phyloP scores from a whole-genome alignment of 2,797 vertebrate species.

The Anguilla anguilla region DNA sequence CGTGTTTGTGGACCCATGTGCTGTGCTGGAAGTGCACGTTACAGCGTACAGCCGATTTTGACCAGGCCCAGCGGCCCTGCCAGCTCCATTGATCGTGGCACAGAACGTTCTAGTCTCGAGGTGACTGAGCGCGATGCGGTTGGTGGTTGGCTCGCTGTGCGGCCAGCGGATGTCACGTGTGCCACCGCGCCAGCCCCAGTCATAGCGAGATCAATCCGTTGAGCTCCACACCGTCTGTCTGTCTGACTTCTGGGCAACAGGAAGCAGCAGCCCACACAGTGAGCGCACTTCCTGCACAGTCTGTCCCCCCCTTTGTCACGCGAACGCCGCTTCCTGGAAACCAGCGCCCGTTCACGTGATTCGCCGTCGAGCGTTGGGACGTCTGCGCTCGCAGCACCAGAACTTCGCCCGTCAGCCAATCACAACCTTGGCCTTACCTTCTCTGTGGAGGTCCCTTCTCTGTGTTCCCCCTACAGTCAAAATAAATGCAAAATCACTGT shows the following conservation, averaged over 20 bases:
- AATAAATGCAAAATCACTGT: neutral
- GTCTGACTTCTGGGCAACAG: conserved; percentile 13
- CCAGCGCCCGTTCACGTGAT: neutral
- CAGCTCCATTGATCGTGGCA: neutral
- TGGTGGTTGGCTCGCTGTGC: neutral
- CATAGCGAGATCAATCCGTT: neutral
- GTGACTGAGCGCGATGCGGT: neutral
- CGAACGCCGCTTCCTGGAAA: neutral
- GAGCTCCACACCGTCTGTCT: neutral
- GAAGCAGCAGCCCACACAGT: conserved; percentile 17
- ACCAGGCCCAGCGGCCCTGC: neutral
- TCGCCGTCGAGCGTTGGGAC: neutral
- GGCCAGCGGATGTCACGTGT: neutral
- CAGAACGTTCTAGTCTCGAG: neutral
- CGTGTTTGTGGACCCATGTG: neutral
- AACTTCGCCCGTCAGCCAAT: neutral
- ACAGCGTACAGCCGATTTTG: neutral
- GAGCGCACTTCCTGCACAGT: neutral
- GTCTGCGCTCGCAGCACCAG: neutral
- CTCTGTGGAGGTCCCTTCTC: neutral
- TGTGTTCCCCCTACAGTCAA: neutral
- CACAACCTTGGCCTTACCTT: neutral
- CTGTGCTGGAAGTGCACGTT: neutral
- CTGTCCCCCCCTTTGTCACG: neutral
- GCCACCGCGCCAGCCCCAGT: neutral